Conservation (phyloP, 2,888 invertebrate species). For the Papilio demoleus region DNA sequence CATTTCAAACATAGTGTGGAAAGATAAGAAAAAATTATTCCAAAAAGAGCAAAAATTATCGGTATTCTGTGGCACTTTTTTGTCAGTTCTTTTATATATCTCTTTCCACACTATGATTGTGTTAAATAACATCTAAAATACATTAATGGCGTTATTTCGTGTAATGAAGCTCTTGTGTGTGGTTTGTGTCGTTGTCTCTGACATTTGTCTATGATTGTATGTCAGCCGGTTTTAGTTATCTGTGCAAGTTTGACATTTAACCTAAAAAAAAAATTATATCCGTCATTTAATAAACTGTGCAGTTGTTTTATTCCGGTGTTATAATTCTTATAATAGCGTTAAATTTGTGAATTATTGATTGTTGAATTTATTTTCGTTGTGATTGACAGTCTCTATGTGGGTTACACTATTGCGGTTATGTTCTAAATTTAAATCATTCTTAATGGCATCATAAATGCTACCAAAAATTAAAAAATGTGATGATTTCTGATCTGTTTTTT, state of each 20-base stretch:
- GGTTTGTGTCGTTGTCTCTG: constrained; percentile 80
- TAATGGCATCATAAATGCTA: neutral
- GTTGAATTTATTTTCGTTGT: constrained; percentile 14
- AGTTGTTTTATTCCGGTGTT: neutral
- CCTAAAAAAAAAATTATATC: neutral
- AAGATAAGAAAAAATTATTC: constrained; percentile 57
- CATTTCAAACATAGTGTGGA: constrained; percentile 51
- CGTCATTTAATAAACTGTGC: neutral
- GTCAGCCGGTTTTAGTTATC: constrained; percentile 33
- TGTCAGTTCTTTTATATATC: constrained; percentile 70
- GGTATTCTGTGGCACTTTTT: constrained; percentile 68
- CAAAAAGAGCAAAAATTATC: constrained; percentile 60
- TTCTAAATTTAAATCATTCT: neutral
- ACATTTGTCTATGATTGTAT: constrained; percentile 58
- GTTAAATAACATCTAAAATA: constrained; percentile 45
- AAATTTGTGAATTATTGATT: neutral
- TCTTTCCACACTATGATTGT: constrained; percentile 55
- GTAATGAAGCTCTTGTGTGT: constrained; percentile 77
- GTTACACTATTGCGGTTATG: neutral
- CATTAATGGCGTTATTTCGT: constrained; percentile 54
- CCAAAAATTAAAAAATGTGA: neutral
- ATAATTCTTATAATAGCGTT: neutral
- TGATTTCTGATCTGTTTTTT: neutral
- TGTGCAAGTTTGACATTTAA: neutral
- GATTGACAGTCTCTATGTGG: constrained; percentile 14